Base-by-base conservation (phyloP, 2,888 invertebrate genomes). In the Drosophila meridiana region DNA sequence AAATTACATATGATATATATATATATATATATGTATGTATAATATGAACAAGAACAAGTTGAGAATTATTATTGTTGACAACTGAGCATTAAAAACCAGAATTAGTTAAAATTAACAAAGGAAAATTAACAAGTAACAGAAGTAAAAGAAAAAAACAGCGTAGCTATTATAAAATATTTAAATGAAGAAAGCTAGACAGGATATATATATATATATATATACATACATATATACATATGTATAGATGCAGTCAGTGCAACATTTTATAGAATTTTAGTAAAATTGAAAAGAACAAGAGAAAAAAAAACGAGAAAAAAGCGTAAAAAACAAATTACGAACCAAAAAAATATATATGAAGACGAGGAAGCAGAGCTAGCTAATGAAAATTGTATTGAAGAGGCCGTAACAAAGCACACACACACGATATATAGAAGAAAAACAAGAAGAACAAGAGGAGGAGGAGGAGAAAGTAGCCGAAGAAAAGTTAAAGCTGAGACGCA, bases 261-360 rank as follows among this genome's bases (percentile, higher is more conserved):
- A 74, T 90, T 88, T 88, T 90, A 85, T 90, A 83, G 80, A 76
- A 86, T 86, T 83, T 90, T 86, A 87, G 86, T 77, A 87, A 87
- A 89, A 85, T 78, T 76, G 50, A 50, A 20, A 20, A 14, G 48
- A 30, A 9, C 20, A 20, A 20, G 20, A 64, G 65, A 85, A 80
- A 80, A 68, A 68, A 69, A 74, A 72, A 82, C 4, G 69, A 59
- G 73, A 52, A 69, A 53, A 64, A 78, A 65, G 61, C 65, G 65
- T 53, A 45, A 66, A 52, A 63, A 53, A 64, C 36, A 52, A 53
- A 66, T 53, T 62, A 66, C 64, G 52, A 76, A 71, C 26, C 4
- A 66, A 66, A 67, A 67, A 65, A 69, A 69, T 65, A 71, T 52
- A 66, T 36, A 38, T 38, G 14, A 20, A 38, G 9, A 56, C 34